phyloP scores from a whole-genome alignment of 2,113 vertebrate genomes.

The Nothobranchius kuhntae region DNA sequence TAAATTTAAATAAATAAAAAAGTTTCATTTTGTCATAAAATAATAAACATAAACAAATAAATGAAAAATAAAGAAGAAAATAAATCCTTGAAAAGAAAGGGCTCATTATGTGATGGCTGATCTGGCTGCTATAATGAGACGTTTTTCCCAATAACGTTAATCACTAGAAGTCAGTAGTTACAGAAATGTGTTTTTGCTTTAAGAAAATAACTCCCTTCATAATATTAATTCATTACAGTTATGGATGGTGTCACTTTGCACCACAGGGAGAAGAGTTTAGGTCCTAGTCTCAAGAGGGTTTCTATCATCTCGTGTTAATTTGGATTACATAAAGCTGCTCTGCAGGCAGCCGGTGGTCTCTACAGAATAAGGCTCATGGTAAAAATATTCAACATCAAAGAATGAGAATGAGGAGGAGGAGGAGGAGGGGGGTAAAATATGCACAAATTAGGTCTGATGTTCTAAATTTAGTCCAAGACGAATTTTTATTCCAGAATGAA shows the following conservation, averaged over 20 bases:
- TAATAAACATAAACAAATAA: too few relatives aligned
- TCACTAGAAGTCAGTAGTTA: not conserved
- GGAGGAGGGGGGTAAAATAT: not conserved
- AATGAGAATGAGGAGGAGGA: not conserved
- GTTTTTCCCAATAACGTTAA: too few relatives aligned
- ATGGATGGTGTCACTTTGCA: slow-evolving; percentile 16
- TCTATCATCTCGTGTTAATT: slow-evolving; percentile 42
- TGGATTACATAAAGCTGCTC: slow-evolving; percentile 19
- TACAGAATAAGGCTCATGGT: slow-evolving; percentile 15
- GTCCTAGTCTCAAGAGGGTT: slow-evolving; percentile 16
- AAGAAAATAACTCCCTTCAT: not conserved
- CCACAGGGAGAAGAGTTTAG: slow-evolving; percentile 2
- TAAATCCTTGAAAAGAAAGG: too few relatives aligned
- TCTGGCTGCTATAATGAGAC: too few relatives aligned
- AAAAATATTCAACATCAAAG: slow-evolving; percentile 46
- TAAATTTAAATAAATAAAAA: too few relatives aligned
- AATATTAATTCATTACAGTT: slow-evolving; percentile 3
- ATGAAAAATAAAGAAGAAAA: too few relatives aligned
- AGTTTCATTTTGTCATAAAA: too few relatives aligned
- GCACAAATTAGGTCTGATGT: slow-evolving; percentile 24
- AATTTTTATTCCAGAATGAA: slow-evolving; percentile 8
- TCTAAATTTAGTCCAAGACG: slow-evolving; percentile 35
- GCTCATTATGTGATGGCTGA: too few relatives aligned
- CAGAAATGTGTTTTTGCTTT: not conserved
- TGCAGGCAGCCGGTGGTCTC: slow-evolving; percentile 6